phyloP scores from a whole-genome alignment of 1,140 invertebrate genomes.

The Drosophila prosaltans region DNA sequence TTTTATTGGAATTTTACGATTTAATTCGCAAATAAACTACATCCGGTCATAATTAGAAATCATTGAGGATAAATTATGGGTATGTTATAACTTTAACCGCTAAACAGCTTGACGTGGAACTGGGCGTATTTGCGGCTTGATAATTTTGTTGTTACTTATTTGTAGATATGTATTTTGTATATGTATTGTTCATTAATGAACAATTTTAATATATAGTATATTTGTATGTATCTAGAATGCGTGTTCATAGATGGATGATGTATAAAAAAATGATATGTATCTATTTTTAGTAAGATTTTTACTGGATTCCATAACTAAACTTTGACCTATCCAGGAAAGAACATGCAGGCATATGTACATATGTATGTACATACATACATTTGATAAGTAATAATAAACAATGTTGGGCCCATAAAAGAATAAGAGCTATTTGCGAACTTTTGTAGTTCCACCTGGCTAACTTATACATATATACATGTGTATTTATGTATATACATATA shows the following conservation, averaged over 20 bases:
- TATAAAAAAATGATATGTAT: neutral
- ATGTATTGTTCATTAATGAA: neutral
- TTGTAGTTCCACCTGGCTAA: too few relatives aligned
- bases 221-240: neutral
- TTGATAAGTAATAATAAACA: too few relatives aligned
- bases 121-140: slow-evolving; percentile 11
- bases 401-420: too few relatives aligned
- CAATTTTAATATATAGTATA: neutral
- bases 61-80: neutral
- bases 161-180: neutral
- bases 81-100: neutral
- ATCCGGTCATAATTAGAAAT: neutral
- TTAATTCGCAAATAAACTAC: neutral
- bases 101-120: neutral
- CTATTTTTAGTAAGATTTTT: too few relatives aligned
- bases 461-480: too few relatives aligned
- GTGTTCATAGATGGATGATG: neutral
- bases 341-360: too few relatives aligned
- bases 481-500: too few relatives aligned
- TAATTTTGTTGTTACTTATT: slow-evolving; percentile 8
- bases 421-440: too few relatives aligned
- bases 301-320: too few relatives aligned
- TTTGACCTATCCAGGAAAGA: too few relatives aligned
- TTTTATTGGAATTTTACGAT: slow-evolving; percentile 5
- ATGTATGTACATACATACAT: too few relatives aligned